phyloP scores from a whole-genome alignment of 2,113 vertebrate genomes.

The Ageneiosus marmoratus region DNA sequence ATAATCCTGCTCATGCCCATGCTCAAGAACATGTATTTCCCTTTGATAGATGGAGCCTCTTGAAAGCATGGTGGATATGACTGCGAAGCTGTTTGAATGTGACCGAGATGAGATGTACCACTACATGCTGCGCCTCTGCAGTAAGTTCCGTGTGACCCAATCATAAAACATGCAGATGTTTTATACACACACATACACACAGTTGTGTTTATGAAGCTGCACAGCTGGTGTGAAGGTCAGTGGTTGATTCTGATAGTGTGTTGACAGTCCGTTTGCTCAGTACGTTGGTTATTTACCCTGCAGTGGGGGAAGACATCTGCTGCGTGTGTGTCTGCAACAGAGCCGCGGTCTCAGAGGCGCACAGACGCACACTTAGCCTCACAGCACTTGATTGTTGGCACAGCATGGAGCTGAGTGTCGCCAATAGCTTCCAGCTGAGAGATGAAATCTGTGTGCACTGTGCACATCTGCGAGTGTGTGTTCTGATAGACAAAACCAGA shows the following conservation, averaged over 20 bases:
- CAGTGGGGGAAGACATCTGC: neutral
- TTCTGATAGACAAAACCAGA: constrained; percentile 6
- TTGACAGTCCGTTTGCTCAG: constrained; percentile 6
- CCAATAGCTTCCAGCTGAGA: constrained; percentile 47
- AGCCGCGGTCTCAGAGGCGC: constrained; percentile 39
- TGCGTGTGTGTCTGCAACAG: neutral
- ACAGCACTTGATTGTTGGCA: constrained; percentile 62
- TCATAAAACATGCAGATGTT: neutral
- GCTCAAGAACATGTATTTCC: neutral
- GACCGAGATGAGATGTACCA: constrained; percentile 92
- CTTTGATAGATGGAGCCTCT: constrained; percentile 79
- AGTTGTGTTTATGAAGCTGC: neutral
- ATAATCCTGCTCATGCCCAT: neutral
- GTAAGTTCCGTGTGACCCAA: constrained; percentile 72
- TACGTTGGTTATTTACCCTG: constrained; percentile 12
- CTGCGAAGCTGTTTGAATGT: constrained; percentile 88
- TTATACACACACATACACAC: neutral
- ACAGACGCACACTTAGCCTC: constrained; percentile 65
- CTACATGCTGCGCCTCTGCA: constrained; percentile 78
- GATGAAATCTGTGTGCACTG: neutral
- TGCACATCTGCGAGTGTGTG: neutral
- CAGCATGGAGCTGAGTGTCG: constrained; percentile 60
- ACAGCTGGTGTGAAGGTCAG: constrained; percentile 18
- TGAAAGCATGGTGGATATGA: constrained; percentile 87
- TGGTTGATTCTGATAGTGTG: neutral